Evolutionary conservation across 1,140 invertebrate genomes (phyloP), one percentile per base, ranked within the genome.

Genomic region (Drosophila neocordata): DNA sequence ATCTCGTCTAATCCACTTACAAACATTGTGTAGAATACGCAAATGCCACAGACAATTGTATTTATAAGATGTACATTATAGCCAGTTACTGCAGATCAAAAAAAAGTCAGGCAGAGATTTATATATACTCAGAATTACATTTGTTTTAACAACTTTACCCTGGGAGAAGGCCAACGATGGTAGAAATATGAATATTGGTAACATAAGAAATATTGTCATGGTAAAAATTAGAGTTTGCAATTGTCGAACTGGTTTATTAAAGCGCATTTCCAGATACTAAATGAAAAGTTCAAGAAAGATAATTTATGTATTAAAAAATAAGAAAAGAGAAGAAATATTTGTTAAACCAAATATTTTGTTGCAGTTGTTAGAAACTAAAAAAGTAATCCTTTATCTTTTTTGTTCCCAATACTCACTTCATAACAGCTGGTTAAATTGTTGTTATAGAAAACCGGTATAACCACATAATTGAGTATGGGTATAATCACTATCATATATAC

Each of bases 21-120:
- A 91, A 97, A 89, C 66, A 95, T 94, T 2, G 96, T 97, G 88
- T 97, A 97, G 81, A 97, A 96, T 31, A 96, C 95, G 92, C 96
- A 97, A 18, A 97, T 94, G 22, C 94, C 83, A 66, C 95, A 96
- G 20, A 96, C 95, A 4, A 95, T 84, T 1, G 94, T 92, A 48
- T 96, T 95, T 48, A 96, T 94, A 35, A 95, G 82, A 89, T 95
- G 95, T 38, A 96, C 92, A 69, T 95, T 94, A 1, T 95, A 93
- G 3, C 95, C 95, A 11, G 95, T 96, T 20, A 96, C 96, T 95
- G 2, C 20, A 0, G 1, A 1, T 31, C 1, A 27, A 20, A 15
- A 1, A 24, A 6, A 11, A 38, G n/a, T n/a, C 6, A 66, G 53
- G 2, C 7, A 9, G 18, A 11, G 8, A 27, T 24, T 0, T 15